These are phyloP conservation scores for Sesia bembeciformis DNA, from an alignment of 2,888 invertebrate genomes.

Conservation along the genomic window DNA sequence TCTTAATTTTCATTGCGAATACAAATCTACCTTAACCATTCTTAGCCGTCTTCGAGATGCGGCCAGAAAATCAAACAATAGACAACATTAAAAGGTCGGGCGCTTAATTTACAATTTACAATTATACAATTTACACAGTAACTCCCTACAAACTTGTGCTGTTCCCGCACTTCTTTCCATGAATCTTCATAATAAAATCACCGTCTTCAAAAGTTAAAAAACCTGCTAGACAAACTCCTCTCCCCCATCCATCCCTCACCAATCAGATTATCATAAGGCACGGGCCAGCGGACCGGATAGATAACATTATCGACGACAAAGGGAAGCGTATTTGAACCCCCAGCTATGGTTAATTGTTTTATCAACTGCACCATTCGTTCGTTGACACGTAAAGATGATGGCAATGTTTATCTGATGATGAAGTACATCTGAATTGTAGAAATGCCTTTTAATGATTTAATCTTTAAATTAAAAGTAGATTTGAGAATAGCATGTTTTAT, in stretches of 20 bases:
- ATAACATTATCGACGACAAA: conserved; percentile 61
- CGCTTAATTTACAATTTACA: too few relatives aligned
- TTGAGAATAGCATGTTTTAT: too few relatives aligned
- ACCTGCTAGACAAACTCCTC: background rate
- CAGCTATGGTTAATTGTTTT: conserved; percentile 42
- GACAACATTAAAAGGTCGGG: too few relatives aligned
- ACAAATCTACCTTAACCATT: too few relatives aligned
- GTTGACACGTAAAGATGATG: conserved; percentile 17
- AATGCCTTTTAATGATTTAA: background rate
- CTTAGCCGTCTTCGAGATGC: too few relatives aligned
- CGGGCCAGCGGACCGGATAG: conserved; percentile 54
- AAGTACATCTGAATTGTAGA: background rate
- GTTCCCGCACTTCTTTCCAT: too few relatives aligned
- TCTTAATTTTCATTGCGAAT: too few relatives aligned
- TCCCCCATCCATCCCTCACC: conserved; percentile 11
- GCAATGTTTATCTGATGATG: conserved; percentile 3
- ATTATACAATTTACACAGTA: too few relatives aligned
- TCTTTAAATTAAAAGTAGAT: too few relatives aligned
- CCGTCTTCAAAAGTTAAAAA: background rate
- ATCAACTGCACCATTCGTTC: conserved; percentile 15
- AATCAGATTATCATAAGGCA: conserved; percentile 56
- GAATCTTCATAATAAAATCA: too few relatives aligned
- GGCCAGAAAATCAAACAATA: too few relatives aligned
- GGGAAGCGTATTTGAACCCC: conserved; percentile 26
- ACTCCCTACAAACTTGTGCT: too few relatives aligned